Conservation (phyloP, 2,888 invertebrate genomes). For the Eristalis arbustorum region DNA sequence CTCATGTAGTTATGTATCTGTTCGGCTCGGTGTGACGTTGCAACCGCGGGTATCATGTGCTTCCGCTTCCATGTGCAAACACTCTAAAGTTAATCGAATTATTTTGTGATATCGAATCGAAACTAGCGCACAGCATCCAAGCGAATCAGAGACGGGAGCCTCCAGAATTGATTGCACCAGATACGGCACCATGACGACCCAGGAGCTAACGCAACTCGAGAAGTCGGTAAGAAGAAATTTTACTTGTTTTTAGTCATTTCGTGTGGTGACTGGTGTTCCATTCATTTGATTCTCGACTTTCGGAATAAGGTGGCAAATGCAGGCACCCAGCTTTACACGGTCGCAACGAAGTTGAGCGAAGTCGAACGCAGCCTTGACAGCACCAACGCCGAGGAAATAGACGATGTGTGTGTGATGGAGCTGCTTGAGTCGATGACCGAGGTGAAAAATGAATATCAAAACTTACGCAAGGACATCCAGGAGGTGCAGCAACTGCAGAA, state of each 20-base stretch:
- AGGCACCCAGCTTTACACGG: constrained; percentile 86
- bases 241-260: not conserved
- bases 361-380: constrained; percentile 82
- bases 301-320: constrained; percentile 85
- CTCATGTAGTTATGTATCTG: constrained; percentile 7
- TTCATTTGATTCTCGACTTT: not conserved
- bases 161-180: not conserved
- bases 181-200: constrained; percentile 45
- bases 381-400: constrained; percentile 76
- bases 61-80: constrained; percentile 27
- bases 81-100: not conserved
- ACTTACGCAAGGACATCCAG: constrained; percentile 87
- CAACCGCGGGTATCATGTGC: not conserved
- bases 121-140: not conserved
- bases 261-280: not conserved
- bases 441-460: constrained; percentile 90
- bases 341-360: constrained; percentile 88
- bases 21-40: constrained; percentile 25
- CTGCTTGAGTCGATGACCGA: constrained; percentile 88
- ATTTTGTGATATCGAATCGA: constrained; percentile 13
- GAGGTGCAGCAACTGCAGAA: constrained; percentile 90
- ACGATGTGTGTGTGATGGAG: constrained; percentile 86
- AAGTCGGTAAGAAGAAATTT: constrained; percentile 52
- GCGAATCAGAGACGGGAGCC: not conserved
- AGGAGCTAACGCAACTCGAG: constrained; percentile 59